Conservation (phyloP, 2,888 invertebrate species). For the Imbricaverruca yamaguchii region DNA sequence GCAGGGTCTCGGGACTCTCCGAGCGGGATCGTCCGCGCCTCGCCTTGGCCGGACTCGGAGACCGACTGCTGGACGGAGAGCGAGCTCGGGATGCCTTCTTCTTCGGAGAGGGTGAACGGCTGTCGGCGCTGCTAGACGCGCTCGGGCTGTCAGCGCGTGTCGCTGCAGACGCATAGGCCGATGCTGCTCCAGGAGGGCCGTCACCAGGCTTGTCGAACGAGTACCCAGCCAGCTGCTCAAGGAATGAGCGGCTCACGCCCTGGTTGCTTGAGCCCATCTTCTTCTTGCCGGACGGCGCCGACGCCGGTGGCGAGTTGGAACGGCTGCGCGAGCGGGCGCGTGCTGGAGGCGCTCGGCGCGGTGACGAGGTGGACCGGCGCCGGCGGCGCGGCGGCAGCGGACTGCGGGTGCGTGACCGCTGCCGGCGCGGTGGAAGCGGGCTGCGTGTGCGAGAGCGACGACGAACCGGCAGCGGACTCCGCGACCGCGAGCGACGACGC, state of each 20-base stretch:
- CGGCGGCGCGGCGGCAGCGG: conserved; percentile 12
- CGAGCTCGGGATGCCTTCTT: neutral
- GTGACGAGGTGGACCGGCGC: conserved; percentile 1
- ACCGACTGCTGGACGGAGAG: neutral
- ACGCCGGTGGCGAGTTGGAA: neutral
- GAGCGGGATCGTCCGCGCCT: neutral
- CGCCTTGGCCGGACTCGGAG: neutral
- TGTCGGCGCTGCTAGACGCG: neutral
- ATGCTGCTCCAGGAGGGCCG: neutral
- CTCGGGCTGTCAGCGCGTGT: neutral
- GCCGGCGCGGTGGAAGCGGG: neutral
- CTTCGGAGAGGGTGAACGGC: neutral
- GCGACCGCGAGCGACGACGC: conserved; percentile 2
- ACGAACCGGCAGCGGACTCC: neutral
- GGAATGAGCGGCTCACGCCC: neutral
- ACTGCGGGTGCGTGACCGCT: conserved; percentile 3
- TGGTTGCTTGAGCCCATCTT: neutral
- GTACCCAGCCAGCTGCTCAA: conserved; percentile 13
- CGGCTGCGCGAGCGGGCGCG: neutral
- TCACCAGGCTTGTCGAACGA: conserved; percentile 5
- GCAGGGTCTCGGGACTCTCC: conserved; percentile 22
- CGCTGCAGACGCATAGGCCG: neutral
- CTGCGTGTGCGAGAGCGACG: conserved; percentile 1
- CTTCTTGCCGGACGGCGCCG: neutral
- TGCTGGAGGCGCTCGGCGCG: neutral